These are phyloP conservation scores for Limnephilus lunatus DNA, from an alignment of 2,888 invertebrate species.

Conservation along the genomic window DNA sequence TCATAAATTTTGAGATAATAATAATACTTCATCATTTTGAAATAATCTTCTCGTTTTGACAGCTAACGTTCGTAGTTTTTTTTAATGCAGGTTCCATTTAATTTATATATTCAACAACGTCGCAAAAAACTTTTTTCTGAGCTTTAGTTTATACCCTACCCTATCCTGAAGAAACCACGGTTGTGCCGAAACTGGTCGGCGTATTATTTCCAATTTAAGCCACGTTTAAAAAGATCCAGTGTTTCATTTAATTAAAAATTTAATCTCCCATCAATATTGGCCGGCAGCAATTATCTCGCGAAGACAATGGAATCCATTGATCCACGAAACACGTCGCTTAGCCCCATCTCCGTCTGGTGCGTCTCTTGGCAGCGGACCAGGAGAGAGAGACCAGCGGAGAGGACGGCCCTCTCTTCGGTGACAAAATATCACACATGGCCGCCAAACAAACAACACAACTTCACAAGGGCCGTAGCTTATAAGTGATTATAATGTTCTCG, in stretches of 20 bases:
- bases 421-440: conserved; percentile 51
- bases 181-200: background rate
- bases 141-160: background rate
- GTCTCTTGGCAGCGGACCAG: background rate
- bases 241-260: background rate
- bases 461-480: conserved; percentile 38
- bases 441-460: conserved; percentile 32
- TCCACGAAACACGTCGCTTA: background rate
- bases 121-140: background rate
- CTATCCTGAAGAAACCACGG: background rate
- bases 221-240: background rate
- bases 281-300: background rate
- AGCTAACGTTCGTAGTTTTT: too few species aligned
- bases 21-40: too few species aligned
- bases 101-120: background rate
- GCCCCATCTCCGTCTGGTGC: background rate
- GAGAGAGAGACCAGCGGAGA: background rate
- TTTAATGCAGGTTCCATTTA: too few species aligned
- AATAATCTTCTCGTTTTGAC: too few species aligned
- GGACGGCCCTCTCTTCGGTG: conserved; percentile 18
- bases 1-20: too few species aligned
- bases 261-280: background rate
- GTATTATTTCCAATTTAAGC: background rate
- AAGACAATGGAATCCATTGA: background rate
- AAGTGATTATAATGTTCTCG: conserved; percentile 53